Conservation (phyloP, 2,888 invertebrate species). For the Neria commutata region DNA sequence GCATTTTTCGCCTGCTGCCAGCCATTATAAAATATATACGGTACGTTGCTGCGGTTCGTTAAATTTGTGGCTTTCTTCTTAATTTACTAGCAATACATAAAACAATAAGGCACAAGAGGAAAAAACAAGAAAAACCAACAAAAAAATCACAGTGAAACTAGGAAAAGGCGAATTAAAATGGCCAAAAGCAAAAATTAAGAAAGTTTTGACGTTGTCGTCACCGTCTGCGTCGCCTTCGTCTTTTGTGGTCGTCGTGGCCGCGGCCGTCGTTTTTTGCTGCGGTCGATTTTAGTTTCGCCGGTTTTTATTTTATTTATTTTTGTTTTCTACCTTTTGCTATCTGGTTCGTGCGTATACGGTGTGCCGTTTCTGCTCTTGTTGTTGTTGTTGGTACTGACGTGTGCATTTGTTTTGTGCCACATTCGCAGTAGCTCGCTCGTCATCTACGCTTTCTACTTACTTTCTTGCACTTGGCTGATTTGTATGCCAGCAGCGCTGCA, state of each 20-base stretch:
- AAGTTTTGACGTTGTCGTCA: conserved; percentile 39
- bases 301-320: conserved; percentile 4
- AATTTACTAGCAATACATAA: background rate
- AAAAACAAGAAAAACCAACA: background rate
- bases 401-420: too few relatives aligned
- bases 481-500: too few relatives aligned
- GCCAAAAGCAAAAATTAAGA: conserved; percentile 46
- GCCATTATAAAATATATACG: too few relatives aligned
- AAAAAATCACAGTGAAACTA: conserved; percentile 27
- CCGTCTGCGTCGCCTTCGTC: conserved; percentile 15
- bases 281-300: conserved; percentile 28
- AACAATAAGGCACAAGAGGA: background rate
- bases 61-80: background rate
- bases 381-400: background rate
- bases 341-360: too few relatives aligned
- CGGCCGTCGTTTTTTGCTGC: conserved; percentile 20
- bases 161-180: conserved; percentile 31
- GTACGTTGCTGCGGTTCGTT: background rate
- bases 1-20: too few relatives aligned
- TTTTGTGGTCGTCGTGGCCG: conserved; percentile 30
- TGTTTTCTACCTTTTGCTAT: background rate
- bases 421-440: too few relatives aligned
- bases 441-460: too few relatives aligned
- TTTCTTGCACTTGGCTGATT: too few relatives aligned
- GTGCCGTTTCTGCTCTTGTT: too few relatives aligned